Base-by-base conservation (phyloP, 2,113 vertebrate species). In the Myodes glareolus region DNA sequence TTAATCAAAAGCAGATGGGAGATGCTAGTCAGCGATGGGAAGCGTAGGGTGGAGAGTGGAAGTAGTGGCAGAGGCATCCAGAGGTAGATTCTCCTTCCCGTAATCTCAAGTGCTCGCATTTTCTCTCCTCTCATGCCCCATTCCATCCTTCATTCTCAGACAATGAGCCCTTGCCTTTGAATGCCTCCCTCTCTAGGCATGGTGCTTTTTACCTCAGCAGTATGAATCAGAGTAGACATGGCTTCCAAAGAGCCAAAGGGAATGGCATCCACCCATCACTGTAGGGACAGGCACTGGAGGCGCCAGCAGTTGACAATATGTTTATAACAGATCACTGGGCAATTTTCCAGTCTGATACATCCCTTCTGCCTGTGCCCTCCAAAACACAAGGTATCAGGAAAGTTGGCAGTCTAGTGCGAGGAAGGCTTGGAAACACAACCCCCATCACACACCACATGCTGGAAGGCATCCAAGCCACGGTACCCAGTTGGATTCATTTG, bases 291-390 rank as follows among this genome's bases (percentile, higher is more conserved):
- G 81, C 95, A 92, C 90, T 0, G 0, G 90, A 90, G 95, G 94
- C 93, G 95, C 81, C 92, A 88, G 96, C 90, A 85, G 97, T 90
- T 94, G 96, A 95, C 97, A 97, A 95, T 96, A 94, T 94, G 91
- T 97, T 97, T 97, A 96, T 97, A 96, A 97, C 96, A 97, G 97
- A 97, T 97, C 97, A 97, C 95, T 94, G 97, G 96, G 96, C 97
- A 92, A 94, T 96, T 96, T 97, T 98, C 96, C 97, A 97, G 97
- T 92, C 97, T 94, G 97, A 96, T 96, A 92, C 95, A 96, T 97
- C 61, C 94, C 47, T 96, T 86, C 95, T 75, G 91, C 85, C 93
- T 90, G 84, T 45, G 47, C 95, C 96, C 97, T 97, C 97, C 78
- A 97, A 90, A 94, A 84, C 7, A 0, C 92, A 58, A 11, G 10